These are phyloP conservation scores for Dolichopus griseipennis DNA, from an alignment of 2,888 invertebrate genomes.

Conservation along the genomic window DNA sequence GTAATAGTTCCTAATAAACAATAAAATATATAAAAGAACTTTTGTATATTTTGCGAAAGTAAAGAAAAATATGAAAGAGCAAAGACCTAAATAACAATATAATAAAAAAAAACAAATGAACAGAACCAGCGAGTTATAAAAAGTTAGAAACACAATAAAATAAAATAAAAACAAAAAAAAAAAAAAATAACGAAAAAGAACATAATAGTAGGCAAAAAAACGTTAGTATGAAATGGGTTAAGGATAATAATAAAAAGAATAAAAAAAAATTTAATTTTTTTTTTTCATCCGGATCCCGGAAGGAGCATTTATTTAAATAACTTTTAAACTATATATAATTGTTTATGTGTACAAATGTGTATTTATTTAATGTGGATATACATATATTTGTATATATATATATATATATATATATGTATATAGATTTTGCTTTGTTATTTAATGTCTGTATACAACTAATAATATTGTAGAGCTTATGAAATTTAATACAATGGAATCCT, in stretches of 20 bases:
- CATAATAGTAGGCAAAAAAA: not conserved
- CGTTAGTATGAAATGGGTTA: not conserved
- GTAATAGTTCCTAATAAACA: slow-evolving; percentile 6
- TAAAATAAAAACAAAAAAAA: not conserved
- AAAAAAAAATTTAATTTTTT: no score
- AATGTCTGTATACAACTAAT: no score
- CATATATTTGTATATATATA: no score
- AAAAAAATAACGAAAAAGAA: not conserved
- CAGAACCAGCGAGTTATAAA: no score
- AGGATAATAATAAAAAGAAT: not conserved
- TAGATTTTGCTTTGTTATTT: no score
- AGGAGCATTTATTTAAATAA: not conserved
- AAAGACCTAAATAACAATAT: not conserved
- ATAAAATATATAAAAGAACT: not conserved
- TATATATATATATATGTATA: no score
- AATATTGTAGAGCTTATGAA: no score
- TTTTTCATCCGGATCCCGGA: slow-evolving; percentile 2
- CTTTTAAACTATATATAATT: not conserved
- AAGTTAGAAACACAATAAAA: no score
- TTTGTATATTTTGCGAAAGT: not conserved
- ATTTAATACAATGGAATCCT: no score
- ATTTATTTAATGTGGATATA: no score
- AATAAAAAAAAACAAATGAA: no score
- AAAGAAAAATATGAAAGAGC: not conserved
- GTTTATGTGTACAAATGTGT: not conserved